Conservation (phyloP, 2,888 invertebrate genomes). For the Stenodema calcarata region DNA sequence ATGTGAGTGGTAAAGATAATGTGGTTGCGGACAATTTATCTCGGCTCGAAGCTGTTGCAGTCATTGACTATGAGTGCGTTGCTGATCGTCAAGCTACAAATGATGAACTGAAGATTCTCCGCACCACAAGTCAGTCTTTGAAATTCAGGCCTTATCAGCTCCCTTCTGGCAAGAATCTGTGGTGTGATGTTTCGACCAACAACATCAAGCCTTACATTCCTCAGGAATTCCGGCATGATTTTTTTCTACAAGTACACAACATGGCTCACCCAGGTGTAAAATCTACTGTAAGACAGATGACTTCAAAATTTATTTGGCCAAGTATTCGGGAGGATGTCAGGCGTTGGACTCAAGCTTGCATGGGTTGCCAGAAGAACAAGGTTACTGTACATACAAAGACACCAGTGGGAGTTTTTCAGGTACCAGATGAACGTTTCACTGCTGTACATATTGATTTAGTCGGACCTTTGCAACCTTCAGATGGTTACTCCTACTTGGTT, state of each 20-base stretch:
- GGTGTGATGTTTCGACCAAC: slow-evolving; percentile 33
- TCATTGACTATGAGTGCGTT: slow-evolving; percentile 18
- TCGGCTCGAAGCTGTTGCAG: background rate
- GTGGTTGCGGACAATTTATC: slow-evolving; percentile 40
- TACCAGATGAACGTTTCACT: slow-evolving; percentile 59
- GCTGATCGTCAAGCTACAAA: slow-evolving; percentile 19
- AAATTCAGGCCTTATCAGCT: background rate
- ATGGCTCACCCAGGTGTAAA: slow-evolving; percentile 26
- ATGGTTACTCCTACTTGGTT: slow-evolving; percentile 60
- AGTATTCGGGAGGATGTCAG: background rate
- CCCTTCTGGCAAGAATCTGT: background rate
- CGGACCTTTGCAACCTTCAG: slow-evolving; percentile 60
- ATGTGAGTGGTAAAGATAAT: slow-evolving; percentile 44
- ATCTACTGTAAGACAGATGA: slow-evolving; percentile 26
- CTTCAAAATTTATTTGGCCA: background rate
- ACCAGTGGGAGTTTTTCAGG: slow-evolving; percentile 54
- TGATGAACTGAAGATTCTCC: background rate
- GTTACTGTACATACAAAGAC: slow-evolving; percentile 57
- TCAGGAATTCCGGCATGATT: background rate
- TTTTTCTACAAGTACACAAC: slow-evolving; percentile 4
- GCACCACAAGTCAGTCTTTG: background rate
- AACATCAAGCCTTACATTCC: slow-evolving; percentile 12
- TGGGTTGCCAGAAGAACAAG: slow-evolving; percentile 59
- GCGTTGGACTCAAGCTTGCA: slow-evolving; percentile 58
- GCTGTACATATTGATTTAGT: slow-evolving; percentile 63